Base-by-base conservation (phyloP, 2,888 invertebrate genomes). In the Taphrorychus bicolor region DNA sequence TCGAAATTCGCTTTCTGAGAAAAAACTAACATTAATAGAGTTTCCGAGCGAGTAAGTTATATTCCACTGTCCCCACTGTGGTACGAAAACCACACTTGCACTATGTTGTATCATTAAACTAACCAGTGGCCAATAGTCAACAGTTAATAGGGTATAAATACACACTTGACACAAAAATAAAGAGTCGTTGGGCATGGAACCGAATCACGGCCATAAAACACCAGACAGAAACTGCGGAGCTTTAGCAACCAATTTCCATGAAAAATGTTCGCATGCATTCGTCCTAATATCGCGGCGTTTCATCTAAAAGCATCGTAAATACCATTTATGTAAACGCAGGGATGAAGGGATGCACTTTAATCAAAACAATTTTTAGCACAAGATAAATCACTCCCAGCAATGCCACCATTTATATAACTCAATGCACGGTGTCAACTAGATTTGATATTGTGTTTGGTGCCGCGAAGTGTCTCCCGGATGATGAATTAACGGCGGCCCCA, bases 311-410 rank as follows among this genome's bases (percentile, higher is more conserved):
- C 66, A 61, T 70, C 69, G 71, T 69, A 71, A 73, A 73, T 70
- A 70, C 63, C 70, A 70, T 71, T 70, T 73, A 73, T 69, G 71
- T 64, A 64, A 68, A 70, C 71, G 62, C 56, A 56, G 56, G 59
- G 57, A 59, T 61, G 53, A 54, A 58, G 42, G 54, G 65, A 65
- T 70, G 71, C 72, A 73, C 71, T 74, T 75, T 76, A 77, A 76
- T 77, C 74, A 77, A 76, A 77, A 75, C 74, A 73, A 75, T 76
- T 76, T 72, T 75, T 72, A 71, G 70, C 69, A 70, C 71, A 67
- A 70, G 71, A 77, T 76, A 76, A 77, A 77, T 77, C 76, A 76
- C 48, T 24, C 23, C 19, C 14, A 61, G 71, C 24, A n/a, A 14
- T 40, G 14, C 32, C 19, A 32, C 14, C 56, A 19, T 42, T 32